A percentile compares a stretch with the other conserved stretches of the same genome.
phyloP scores from a whole-genome alignment of 1,140 invertebrate species.

The Micrasema longulum region DNA sequence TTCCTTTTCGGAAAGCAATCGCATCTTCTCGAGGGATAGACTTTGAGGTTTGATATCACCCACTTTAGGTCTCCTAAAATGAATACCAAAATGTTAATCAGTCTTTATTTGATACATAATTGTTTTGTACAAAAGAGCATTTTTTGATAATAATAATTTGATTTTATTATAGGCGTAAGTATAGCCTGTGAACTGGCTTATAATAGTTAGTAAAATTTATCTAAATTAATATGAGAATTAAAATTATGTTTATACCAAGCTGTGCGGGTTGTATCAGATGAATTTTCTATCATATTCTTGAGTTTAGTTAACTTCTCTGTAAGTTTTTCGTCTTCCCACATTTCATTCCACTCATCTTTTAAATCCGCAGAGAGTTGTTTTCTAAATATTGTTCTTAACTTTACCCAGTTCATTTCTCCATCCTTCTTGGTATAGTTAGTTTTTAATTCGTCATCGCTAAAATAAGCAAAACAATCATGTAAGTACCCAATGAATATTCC shows the following conservation, averaged over 20 bases:
- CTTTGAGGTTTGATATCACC: slow-evolving; percentile 61
- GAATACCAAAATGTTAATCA: neutral
- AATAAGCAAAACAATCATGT: slow-evolving; percentile 9
- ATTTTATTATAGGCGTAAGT: no score
- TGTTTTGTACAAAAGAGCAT: no score
- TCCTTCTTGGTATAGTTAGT: slow-evolving; percentile 50
- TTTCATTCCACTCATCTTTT: slow-evolving; percentile 61
- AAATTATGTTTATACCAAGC: slow-evolving; percentile 57
- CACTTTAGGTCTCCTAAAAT: slow-evolving; percentile 62
- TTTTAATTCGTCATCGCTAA: slow-evolving; percentile 43
- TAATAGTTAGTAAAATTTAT: no score
- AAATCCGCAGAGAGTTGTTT: slow-evolving; percentile 62
- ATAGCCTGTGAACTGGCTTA: no score
- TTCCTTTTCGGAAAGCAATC: slow-evolving; percentile 61
- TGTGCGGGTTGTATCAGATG: slow-evolving; percentile 55
- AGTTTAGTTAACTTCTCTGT: slow-evolving; percentile 60
- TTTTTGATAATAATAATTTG: no score
- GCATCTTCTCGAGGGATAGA: slow-evolving; percentile 60
- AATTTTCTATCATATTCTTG: slow-evolving; percentile 62
- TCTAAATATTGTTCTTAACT: slow-evolving; percentile 63
- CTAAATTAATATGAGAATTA: no score
- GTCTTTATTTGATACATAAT: no score
- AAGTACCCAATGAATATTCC: no score
- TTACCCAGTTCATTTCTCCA: slow-evolving; percentile 63
- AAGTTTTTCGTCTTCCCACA: slow-evolving; percentile 67